Conservation (phyloP, 2,113 vertebrate genomes). For the Trichechus manatus region DNA sequence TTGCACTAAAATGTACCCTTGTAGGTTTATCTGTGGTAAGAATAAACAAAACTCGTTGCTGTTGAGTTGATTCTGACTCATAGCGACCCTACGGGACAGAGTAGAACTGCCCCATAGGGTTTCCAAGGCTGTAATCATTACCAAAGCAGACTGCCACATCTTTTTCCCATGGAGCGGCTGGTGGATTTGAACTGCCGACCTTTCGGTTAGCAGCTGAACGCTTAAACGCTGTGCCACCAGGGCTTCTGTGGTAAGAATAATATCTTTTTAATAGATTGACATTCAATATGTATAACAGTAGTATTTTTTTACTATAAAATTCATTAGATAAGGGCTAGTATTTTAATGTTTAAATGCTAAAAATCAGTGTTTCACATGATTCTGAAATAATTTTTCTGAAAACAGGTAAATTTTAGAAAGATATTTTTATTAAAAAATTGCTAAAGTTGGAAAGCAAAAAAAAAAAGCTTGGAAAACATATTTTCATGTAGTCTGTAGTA, state of each 20-base stretch:
- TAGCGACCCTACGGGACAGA: too few relatives aligned
- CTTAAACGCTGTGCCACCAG: background rate
- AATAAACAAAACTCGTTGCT: background rate
- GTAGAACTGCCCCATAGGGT: background rate
- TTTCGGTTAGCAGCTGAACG: background rate
- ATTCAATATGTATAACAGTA: background rate
- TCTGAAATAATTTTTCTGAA: constrained; percentile 48
- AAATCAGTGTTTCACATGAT: background rate
- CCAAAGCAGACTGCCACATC: background rate
- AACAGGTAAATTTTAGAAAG: background rate
- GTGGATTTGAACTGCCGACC: background rate
- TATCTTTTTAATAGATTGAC: constrained; percentile 23
- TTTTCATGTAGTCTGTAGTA: background rate
- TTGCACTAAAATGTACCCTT: background rate
- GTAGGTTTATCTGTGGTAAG: background rate
- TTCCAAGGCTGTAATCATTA: background rate
- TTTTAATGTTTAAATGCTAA: constrained; percentile 22
- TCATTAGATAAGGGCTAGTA: constrained; percentile 33
- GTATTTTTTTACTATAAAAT: constrained; percentile 36
- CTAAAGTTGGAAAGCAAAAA: constrained; percentile 13
- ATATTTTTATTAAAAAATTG: constrained; percentile 33
- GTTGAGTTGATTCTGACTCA: background rate
- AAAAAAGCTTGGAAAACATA: background rate
- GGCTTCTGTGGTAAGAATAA: background rate
- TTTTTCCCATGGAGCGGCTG: background rate